Conservation (phyloP, 2,113 vertebrate genomes). For the Coryphaenoides rupestris region DNA sequence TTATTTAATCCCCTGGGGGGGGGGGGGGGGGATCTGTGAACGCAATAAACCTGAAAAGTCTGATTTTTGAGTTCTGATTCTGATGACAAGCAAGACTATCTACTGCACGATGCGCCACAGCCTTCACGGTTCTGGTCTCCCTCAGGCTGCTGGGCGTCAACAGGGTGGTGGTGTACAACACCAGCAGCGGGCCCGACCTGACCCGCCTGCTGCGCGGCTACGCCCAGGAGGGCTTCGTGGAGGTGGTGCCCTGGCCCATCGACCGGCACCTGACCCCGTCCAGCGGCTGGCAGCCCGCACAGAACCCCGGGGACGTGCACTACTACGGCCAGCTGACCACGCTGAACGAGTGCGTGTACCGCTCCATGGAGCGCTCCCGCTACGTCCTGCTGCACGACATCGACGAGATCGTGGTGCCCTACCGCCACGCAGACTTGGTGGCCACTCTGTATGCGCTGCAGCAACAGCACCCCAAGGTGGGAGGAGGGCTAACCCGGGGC, state of each 20-base stretch:
- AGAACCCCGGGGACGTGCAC: conserved; percentile 56
- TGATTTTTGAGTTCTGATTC: too few species aligned
- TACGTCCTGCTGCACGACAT: conserved; percentile 74
- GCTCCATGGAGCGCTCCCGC: conserved; percentile 63
- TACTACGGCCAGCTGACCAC: conserved; percentile 68
- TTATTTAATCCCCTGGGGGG: too few species aligned
- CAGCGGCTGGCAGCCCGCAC: conserved; percentile 39
- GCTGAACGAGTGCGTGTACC: conserved; percentile 71
- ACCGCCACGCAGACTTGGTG: conserved; percentile 56
- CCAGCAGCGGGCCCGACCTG: conserved; percentile 70
- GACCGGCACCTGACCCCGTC: conserved; percentile 65
- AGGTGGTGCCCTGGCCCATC: conserved; percentile 77
- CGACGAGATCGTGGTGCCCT: conserved; percentile 76
- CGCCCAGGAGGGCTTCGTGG: conserved; percentile 62
- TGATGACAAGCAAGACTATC: neutral
- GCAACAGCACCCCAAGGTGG: conserved; percentile 50
- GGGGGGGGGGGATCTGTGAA: too few species aligned
- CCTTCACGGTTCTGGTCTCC: too few species aligned
- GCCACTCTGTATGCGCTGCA: conserved; percentile 62
- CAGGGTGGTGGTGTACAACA: conserved; percentile 78
- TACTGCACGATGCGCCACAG: too few species aligned
- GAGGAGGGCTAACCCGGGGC: too few species aligned
- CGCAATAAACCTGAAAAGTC: neutral
- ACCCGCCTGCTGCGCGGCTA: conserved; percentile 70
- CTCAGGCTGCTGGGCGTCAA: conserved; percentile 65